Base-by-base conservation (phyloP, 2,888 invertebrate species). In the Glomeris marginata region DNA sequence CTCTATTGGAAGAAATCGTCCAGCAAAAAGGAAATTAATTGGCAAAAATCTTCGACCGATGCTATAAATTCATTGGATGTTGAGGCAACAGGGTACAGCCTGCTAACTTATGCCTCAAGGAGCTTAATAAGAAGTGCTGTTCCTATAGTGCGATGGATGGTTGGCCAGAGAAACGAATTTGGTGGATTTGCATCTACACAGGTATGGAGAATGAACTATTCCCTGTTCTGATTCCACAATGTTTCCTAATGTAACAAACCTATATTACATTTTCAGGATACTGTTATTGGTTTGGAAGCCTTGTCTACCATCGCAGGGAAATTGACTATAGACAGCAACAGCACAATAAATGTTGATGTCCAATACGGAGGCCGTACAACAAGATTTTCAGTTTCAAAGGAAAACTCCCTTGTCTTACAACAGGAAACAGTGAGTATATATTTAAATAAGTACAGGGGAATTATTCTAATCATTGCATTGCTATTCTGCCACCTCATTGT, bases 111-210 rank as follows among this genome's bases (percentile, higher is more conserved):
- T 56, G 60, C 73, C 1, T 64, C 70, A 40, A 65, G 69, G 16
- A 64, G 66, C 16, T 73, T 75, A 61, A 67, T 74, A 54, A 66
- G 72, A 0, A 69, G 72, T 44, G 75, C 75, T 1, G 65, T 77
- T 41, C 74, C 76, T 10, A 77, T 80, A 1, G 71, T 80, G 0
- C 74, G 78, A 49, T 86, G 85, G 84, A 69, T 87, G 44, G 73
- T 78, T 5, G 71, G 77, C 1, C 79, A 82, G 60, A 69, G 80
- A 40, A 76, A 77, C 52, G 68, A 76, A 2, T 67, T 74, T 2
- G 85, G 85, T 15, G 84, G 83, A 1, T 84, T 84, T 59, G 66
- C 76, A 0, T 78, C 84, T 1, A 84, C 85, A 0, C 84, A 81
- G 72, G 78, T 77, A 49, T 47, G 56, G 2, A 54, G 55, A 28